Evolutionary conservation across 2,888 invertebrate species (phyloP), one percentile per base, ranked within the genome.

Genomic region (Ischnura elegans): DNA sequence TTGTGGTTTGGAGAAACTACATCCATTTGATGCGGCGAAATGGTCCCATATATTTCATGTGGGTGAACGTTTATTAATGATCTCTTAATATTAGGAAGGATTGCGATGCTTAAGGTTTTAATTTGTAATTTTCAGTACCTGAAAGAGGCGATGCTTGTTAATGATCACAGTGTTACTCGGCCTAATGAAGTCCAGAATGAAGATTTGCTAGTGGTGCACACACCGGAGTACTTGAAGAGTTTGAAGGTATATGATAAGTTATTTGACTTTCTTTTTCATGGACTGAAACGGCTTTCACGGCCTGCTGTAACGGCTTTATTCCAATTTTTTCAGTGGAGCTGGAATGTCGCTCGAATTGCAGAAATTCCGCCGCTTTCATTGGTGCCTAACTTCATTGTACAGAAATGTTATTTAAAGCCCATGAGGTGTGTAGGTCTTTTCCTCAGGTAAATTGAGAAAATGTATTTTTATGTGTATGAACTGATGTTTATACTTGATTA

Each of bases 1-100:
- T 95, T 96, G 97, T 95, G 98, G 98, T 21, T 96, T 99, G 94
- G 98, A 99, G 95, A 98, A 97, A 95, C 96, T 98, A 21, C 99
- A 99, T 96, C 97, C 98, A 0, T 99, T 99, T 95, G 99, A 99
- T 96, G 97, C 98, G 0, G 97, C 97, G 94, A 99, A 99, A 96
- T 99, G 99, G 97, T 97, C 97, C 94, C 97, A 98, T 95, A 97
- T 99, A 94, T 97, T 97, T 95, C 96, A 97, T 96, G 98, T 97
- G 96, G 94, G 94, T 94, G 47, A 47, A 4, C 0, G 6, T 66
- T 6, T 66, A 8, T 0, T 4, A 29, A 93, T 76, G 84, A 94
- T 55, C 36, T 16, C 21, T 43, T 51, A 19, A 42, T 47, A n/a
- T n/a, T 8, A 55, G 25, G 66, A 43, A 76, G 43, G 25, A 47